Evolutionary conservation across 2,797 vertebrate species (phyloP).

Genomic region (Lindbergichthys nudifrons): DNA sequence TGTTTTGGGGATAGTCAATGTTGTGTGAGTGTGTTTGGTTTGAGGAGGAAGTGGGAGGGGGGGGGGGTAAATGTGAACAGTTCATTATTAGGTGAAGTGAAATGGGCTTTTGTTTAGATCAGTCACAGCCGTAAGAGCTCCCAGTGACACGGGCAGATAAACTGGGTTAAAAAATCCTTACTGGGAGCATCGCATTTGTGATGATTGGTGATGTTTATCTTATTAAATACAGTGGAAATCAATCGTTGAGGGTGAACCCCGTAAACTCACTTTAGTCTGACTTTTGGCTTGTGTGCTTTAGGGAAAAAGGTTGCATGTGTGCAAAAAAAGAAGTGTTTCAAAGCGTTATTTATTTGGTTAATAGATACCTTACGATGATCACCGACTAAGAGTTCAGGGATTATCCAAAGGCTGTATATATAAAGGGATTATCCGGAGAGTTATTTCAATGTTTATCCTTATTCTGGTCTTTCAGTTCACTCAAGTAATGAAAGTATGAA

Average conservation of each 20-base stretch:
- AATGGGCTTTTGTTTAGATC: conserved; percentile 81
- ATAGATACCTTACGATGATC: background rate
- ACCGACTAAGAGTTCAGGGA: background rate
- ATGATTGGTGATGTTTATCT: conserved; percentile 62
- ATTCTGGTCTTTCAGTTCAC: background rate
- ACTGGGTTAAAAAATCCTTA: conserved; percentile 52
- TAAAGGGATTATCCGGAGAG: background rate
- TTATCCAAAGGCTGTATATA: background rate
- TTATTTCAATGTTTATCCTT: background rate
- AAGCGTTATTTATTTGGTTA: background rate
- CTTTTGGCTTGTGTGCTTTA: conserved; percentile 7
- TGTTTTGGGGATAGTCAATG: conserved; percentile 83
- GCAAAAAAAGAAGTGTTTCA: background rate
- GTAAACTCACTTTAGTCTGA: conserved; percentile 14
- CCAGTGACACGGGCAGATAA: conserved; percentile 65
- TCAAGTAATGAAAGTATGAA: background rate
- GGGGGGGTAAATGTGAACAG: conserved; percentile 85
- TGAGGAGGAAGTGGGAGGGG: conserved; percentile 33
- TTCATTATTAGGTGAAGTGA: conserved; percentile 88
- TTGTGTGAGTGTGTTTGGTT: conserved; percentile 62
- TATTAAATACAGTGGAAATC: conserved; percentile 51
- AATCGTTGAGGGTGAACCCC: conserved; percentile 21
- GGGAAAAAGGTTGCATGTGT: background rate
- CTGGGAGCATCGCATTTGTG: conserved; percentile 22
- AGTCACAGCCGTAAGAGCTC: conserved; percentile 81